Base-by-base conservation (phyloP, 2,113 vertebrate genomes). In the Siniperca chuatsi region DNA sequence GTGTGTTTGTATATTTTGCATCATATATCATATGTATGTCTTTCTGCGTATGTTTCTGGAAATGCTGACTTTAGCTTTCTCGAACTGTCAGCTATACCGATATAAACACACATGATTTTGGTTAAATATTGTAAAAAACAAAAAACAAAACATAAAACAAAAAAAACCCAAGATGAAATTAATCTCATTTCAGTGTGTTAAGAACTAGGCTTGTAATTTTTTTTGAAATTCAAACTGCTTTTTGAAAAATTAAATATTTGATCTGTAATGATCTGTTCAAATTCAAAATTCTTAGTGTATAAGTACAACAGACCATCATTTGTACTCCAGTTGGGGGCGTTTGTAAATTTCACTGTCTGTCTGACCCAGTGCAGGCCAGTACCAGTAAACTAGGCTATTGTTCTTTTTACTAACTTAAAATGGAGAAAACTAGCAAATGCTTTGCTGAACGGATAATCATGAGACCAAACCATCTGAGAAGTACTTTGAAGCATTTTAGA, bases 1-100 rank as follows among this genome's bases (percentile, higher is more conserved):
- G n/a, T 57, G 40, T 37, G 79, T 82, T 61, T 79, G 77, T 79
- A 66, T 79, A 83, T 78, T 70, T 78, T 87, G 66, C 78, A 81
- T 78, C 66, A 64, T 61, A 64, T 66, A 76, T 82, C 55, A 73
- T 21, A 46, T 72, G 64, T 65, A 11, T 75, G 70, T 50, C 35
- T 75, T 75, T 62, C 21, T 75, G 46, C 82, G 55, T 81, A 61
- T 72, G 81, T 73, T 72, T 81, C 44, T 79, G 40, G 74, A 73
- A 87, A 75, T 81, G 78, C 82, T 76, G 68, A 81, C 40, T 71
- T 11, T 72, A 64, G 78, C 54, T 60, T 70, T 77, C 21, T 54
- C 29, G 85, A 40, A 6, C 48, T 80, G 67, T 84, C 71, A 86
- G 54, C 72, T 10, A 10, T 9, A 44, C 42, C 8, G 40, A 42